These are phyloP conservation scores for Silurus lanzhouensis DNA, from an alignment of 2,797 vertebrate species.

Conservation along the genomic window DNA sequence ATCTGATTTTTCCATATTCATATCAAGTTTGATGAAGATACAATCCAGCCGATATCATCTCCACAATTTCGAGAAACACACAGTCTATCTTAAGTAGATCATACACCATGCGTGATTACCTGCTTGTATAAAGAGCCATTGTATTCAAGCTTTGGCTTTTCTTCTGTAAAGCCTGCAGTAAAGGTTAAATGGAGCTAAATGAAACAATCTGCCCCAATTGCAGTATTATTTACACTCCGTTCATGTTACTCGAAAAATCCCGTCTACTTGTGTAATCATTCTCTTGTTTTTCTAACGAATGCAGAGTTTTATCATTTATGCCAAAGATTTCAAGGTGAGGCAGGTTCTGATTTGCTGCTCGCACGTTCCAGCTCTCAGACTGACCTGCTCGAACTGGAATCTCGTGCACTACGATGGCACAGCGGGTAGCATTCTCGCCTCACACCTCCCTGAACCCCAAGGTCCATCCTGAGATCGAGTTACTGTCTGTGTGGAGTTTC, in stretches of 20 bases:
- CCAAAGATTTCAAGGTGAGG: constrained; percentile 56
- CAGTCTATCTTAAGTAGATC: neutral
- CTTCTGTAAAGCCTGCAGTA: neutral
- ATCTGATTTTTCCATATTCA: neutral
- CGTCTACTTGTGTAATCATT: constrained; percentile 43
- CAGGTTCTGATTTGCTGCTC: constrained; percentile 22
- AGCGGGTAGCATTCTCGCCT: neutral
- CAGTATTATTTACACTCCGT: constrained; percentile 47
- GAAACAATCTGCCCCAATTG: constrained; percentile 33
- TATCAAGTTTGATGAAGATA: neutral
- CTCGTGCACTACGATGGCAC: neutral
- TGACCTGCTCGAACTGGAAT: neutral
- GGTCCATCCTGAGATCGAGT: neutral
- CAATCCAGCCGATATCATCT: neutral
- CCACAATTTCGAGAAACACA: neutral
- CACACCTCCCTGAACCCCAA: neutral
- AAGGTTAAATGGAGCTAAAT: constrained; percentile 44
- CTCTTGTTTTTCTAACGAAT: constrained; percentile 40
- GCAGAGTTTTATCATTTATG: constrained; percentile 68
- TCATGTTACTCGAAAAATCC: constrained; percentile 35
- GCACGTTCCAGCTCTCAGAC: constrained; percentile 15
- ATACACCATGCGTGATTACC: neutral
- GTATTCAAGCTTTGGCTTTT: constrained; percentile 25
- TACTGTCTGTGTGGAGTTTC: neutral
- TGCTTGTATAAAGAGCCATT: constrained; percentile 25